These are phyloP conservation scores for Amyelois transitella DNA, from an alignment of 1,140 invertebrate genomes.

Conservation along the genomic window DNA sequence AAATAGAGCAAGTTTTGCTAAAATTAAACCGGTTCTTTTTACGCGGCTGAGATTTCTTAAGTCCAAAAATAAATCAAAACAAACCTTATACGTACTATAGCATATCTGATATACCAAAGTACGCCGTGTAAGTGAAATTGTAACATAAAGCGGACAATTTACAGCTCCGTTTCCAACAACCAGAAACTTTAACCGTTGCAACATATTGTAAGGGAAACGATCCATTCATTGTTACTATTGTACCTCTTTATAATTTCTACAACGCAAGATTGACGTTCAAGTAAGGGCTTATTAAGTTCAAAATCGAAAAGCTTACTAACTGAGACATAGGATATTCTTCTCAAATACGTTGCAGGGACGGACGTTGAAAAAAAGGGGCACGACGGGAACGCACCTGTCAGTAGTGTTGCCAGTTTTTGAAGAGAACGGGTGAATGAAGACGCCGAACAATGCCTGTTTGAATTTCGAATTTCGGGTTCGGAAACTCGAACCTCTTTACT, in stretches of 20 bases:
- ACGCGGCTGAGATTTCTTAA: slow-evolving; percentile 25
- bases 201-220: slow-evolving; percentile 67
- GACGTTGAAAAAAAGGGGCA: slow-evolving; percentile 72
- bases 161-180: slow-evolving; percentile 35
- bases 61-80: slow-evolving; percentile 48
- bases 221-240: slow-evolving; percentile 68
- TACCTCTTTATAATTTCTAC: slow-evolving; percentile 19
- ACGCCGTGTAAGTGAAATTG: slow-evolving; percentile 12
- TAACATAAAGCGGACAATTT: slow-evolving; percentile 19
- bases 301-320: neutral
- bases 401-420: slow-evolving; percentile 71
- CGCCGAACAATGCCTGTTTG: slow-evolving; percentile 45
- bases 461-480: slow-evolving; percentile 51
- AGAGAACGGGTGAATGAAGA: slow-evolving; percentile 63
- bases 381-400: slow-evolving; percentile 71
- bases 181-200: slow-evolving; percentile 55
- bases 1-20: slow-evolving; percentile 14
- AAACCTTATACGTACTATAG: slow-evolving; percentile 38
- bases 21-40: slow-evolving; percentile 9
- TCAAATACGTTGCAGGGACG: slow-evolving; percentile 37
- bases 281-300: neutral
- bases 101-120: slow-evolving; percentile 23
- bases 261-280: slow-evolving; percentile 25
- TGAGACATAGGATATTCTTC: slow-evolving; percentile 2
- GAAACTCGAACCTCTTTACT: neutral